Base-by-base conservation (phyloP, 2,113 vertebrate genomes). In the Dromaius novaehollandiae region DNA sequence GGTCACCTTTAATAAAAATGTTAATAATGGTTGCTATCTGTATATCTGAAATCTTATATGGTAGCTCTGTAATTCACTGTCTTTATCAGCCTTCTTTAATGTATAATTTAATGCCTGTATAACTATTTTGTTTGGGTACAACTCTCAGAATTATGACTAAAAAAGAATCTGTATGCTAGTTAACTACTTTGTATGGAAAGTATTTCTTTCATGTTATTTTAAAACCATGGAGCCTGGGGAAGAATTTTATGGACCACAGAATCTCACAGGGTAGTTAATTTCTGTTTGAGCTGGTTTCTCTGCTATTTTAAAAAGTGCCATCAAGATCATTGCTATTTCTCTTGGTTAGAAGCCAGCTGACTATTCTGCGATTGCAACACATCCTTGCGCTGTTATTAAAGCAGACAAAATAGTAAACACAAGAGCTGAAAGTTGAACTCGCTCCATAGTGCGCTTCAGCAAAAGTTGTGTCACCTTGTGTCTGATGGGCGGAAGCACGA, bases 131-230 rank as follows among this genome's bases (percentile, higher is more conserved):
- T 87, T 94, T 97, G 96, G 95, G 93, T 96, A 93, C 38, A 94
- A 73, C 88, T 95, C 79, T 93, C 79, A 94, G 75, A 96, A 93
- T 96, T 90, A 92, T 0, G 12, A 91, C 87, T 88, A 9, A 87
- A 91, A 90, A 90, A 93, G 88, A 30, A 78, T 71, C 80, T 69
- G 64, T 51, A 65, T 83, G 86, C 85, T 88, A 89, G 91, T 93
- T 91, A 95, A 94, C 87, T 94, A 46, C 89, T 93, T 96, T 97
- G 95, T 94, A 66, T 90, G 85, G 94, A 96, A 94, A 91, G 86
- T 66, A 94, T 91, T 95, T 93, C 90, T 94, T 96, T 96, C 88
- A 96, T 96, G 94, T 97, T 97, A 93, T 96, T 97, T 97, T 97
- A 96, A 96, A 96, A 95, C 90, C 85, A 46, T 82, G 88, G 96